Conservation (phyloP, 2,113 vertebrate species). For the Pygoscelis antarcticus region DNA sequence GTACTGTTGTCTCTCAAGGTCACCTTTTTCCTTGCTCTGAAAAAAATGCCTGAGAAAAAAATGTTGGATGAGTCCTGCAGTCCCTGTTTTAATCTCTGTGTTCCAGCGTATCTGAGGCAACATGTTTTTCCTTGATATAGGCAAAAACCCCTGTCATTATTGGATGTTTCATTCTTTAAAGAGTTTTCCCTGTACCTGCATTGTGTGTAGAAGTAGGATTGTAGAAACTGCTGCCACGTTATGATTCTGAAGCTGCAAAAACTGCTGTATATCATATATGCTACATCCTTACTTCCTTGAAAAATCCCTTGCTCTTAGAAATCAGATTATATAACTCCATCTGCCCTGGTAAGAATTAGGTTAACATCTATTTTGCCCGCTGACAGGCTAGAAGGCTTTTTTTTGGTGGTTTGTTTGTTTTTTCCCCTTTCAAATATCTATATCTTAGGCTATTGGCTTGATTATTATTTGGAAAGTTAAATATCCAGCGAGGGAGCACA, state of each 20-base stretch:
- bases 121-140: neutral
- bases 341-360: neutral
- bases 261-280: neutral
- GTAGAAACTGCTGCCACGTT: neutral
- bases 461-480: neutral
- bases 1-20: neutral
- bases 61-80: neutral
- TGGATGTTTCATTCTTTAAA: neutral
- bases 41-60: neutral
- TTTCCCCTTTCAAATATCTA: neutral
- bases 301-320: constrained; percentile 4
- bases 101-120: neutral
- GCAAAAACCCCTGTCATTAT: accelerated
- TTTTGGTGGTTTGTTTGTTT: neutral
- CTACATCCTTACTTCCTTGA: neutral
- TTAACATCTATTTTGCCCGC: neutral
- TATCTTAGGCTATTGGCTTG: neutral
- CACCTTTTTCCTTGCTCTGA: neutral
- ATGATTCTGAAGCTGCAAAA: neutral
- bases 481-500: accelerated
- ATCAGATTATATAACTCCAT: constrained; percentile 8
- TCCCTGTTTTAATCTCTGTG: neutral
- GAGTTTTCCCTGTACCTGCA: neutral
- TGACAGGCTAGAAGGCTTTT: neutral
- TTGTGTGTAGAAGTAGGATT: neutral